These are phyloP conservation scores for Pristionchus fissidentatus DNA, from an alignment of 2,888 invertebrate genomes.

Conservation along the genomic window DNA sequence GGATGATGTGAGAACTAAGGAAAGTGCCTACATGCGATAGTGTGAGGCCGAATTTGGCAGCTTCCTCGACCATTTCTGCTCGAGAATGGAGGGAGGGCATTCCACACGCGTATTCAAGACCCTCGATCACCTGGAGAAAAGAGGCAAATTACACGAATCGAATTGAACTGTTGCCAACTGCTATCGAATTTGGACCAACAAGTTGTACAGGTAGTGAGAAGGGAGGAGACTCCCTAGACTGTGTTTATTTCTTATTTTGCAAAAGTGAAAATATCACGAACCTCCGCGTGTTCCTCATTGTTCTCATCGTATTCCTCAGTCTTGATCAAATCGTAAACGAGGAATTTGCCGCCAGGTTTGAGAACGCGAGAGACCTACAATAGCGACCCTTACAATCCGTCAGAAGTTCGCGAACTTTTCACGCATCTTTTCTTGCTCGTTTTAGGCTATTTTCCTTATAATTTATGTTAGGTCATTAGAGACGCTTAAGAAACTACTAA, in stretches of 20 bases:
- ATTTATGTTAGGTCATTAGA: no score
- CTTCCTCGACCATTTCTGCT: slow-evolving; percentile 66
- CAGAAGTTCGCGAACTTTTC: neutral
- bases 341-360: slow-evolving; percentile 68
- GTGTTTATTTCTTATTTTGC: neutral
- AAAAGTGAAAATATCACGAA: slow-evolving; percentile 8
- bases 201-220: neutral
- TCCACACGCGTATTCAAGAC: slow-evolving; percentile 71
- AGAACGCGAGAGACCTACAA: slow-evolving; percentile 67
- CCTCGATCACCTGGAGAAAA: slow-evolving; percentile 57
- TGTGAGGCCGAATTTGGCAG: slow-evolving; percentile 55
- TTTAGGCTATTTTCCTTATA: neutral
- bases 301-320: slow-evolving; percentile 68
- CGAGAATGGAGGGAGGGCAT: slow-evolving; percentile 73
- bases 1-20: no score
- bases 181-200: neutral
- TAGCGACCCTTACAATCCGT: no score
- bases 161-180: neutral
- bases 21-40: slow-evolving; percentile 48
- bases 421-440: neutral
- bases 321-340: slow-evolving; percentile 74
- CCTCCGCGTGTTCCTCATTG: slow-evolving; percentile 64
- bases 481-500: no score
- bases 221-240: neutral
- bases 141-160: neutral